Conservation (phyloP, 2,797 vertebrate species). For the Cuculus canorus region DNA sequence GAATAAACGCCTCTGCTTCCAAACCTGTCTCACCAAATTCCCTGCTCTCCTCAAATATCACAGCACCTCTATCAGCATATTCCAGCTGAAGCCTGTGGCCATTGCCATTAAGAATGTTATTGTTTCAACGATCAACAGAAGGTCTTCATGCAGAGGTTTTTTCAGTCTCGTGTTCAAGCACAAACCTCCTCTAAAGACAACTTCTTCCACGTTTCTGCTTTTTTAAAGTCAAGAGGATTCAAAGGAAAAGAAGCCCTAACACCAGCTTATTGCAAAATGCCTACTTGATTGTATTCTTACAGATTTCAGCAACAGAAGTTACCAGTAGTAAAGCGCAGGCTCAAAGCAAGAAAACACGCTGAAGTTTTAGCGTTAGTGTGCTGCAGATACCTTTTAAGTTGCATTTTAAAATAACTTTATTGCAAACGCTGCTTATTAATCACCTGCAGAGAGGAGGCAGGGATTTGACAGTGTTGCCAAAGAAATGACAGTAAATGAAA, state of each 20-base stretch:
- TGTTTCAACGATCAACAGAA: not conserved
- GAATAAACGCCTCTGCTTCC: constrained; percentile 39
- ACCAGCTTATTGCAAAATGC: not conserved
- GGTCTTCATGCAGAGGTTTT: not conserved
- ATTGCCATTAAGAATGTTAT: not conserved
- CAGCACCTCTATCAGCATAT: constrained; percentile 4
- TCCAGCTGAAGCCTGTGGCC: constrained; percentile 38
- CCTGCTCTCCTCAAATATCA: constrained; percentile 15
- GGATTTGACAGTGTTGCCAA: constrained; percentile 69
- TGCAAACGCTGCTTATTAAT: constrained; percentile 47
- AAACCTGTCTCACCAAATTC: not conserved
- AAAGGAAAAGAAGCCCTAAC: not conserved
- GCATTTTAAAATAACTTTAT: constrained; percentile 30
- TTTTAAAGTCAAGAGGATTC: not conserved
- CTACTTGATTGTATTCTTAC: not conserved
- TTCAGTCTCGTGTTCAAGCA: not conserved
- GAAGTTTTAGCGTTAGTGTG: not conserved
- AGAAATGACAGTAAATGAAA: constrained; percentile 70
- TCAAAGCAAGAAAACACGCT: not conserved
- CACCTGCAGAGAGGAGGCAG: constrained; percentile 63
- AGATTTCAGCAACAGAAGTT: not conserved
- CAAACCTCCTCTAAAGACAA: not conserved
- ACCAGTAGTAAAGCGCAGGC: not conserved
- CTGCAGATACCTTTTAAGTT: not conserved
- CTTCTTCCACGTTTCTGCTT: not conserved